Evolutionary conservation across 2,888 invertebrate species (phyloP).

Genomic region (Gandaritis pyraliata): DNA sequence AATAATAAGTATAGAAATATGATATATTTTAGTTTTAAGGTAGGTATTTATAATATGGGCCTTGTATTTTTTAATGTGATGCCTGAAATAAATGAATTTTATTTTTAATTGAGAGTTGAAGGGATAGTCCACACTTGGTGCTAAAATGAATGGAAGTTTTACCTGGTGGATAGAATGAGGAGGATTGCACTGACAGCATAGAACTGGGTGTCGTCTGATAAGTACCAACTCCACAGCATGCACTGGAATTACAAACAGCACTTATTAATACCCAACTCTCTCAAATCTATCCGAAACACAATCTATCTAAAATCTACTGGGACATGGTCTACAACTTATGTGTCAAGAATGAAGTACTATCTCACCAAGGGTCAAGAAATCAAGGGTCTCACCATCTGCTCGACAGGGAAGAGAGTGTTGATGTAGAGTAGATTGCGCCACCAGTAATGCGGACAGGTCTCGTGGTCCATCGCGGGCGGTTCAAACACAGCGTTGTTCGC

Average conservation of each 20-base stretch:
- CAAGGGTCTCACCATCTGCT: slow-evolving; percentile 92
- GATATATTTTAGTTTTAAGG: too few species aligned
- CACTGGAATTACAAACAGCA: slow-evolving; percentile 82
- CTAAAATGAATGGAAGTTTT: slow-evolving; percentile 27
- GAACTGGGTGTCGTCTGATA: slow-evolving; percentile 94
- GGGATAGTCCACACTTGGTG: too few species aligned
- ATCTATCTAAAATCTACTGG: too few species aligned
- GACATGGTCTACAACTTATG: too few species aligned
- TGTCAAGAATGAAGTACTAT: too few species aligned
- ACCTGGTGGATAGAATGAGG: slow-evolving; percentile 90
- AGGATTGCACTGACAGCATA: slow-evolving; percentile 92
- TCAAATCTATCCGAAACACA: too few species aligned
- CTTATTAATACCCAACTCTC: not conserved
- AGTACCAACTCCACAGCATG: slow-evolving; percentile 96
- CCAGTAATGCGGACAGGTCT: slow-evolving; percentile 93
- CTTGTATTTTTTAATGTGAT: too few species aligned
- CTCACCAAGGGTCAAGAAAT: too few species aligned
- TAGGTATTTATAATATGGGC: too few species aligned
- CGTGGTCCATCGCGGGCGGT: slow-evolving; percentile 91
- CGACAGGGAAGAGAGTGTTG: slow-evolving; percentile 93
- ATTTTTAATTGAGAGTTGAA: too few species aligned
- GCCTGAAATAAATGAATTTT: too few species aligned
- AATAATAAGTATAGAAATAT: too few species aligned
- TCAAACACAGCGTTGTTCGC: slow-evolving; percentile 92
- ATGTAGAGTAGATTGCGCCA: slow-evolving; percentile 95